Base-by-base conservation (phyloP, 2,888 invertebrate species). In the Panopea generosa region DNA sequence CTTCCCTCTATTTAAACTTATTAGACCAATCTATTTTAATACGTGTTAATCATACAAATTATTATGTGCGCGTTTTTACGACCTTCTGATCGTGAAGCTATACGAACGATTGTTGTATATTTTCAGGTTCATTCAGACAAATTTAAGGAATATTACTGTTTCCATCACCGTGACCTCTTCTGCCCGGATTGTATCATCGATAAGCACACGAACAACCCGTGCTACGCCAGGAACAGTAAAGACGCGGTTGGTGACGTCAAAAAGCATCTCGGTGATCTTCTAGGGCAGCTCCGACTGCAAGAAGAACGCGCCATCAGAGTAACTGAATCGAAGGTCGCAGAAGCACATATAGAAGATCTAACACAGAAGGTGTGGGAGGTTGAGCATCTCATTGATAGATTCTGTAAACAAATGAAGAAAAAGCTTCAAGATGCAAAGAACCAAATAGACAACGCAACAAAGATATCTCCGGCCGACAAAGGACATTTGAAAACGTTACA, bases 71-170 rank as follows among this genome's bases (percentile, higher is more conserved):
- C n/a, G n/a, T n/a, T n/a, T n/a, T n/a, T n/a, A n/a, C n/a, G n/a
- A n/a, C n/a, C n/a, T n/a, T n/a, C n/a, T n/a, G n/a, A n/a, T n/a
- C n/a, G n/a, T n/a, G n/a, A n/a, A n/a, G n/a, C n/a, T n/a, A n/a
- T n/a, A n/a, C n/a, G n/a, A n/a, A n/a, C n/a, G n/a, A n/a, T n/a
- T n/a, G n/a, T n/a, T n/a, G n/a, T n/a, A n/a, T 45, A 27, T 18
- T 29, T 33, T 27, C 47, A 78, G 78, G 53, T 77, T 6, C 81
- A 81, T 33, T 65, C 38, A 2, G 81, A 77, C 50, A 81, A 81
- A 45, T 81, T 81, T n/a, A 81, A 81, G 26, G 81, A 81, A 40
- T 81, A 81, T 26, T 81, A 72, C 66, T 81, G 81, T 22, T 81
- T 75, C 40, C 81, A 81, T 43, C 81, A 81, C 57, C 63, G 77